Evolutionary conservation across 2,113 vertebrate genomes (phyloP).

Genomic region (Natator depressus): DNA sequence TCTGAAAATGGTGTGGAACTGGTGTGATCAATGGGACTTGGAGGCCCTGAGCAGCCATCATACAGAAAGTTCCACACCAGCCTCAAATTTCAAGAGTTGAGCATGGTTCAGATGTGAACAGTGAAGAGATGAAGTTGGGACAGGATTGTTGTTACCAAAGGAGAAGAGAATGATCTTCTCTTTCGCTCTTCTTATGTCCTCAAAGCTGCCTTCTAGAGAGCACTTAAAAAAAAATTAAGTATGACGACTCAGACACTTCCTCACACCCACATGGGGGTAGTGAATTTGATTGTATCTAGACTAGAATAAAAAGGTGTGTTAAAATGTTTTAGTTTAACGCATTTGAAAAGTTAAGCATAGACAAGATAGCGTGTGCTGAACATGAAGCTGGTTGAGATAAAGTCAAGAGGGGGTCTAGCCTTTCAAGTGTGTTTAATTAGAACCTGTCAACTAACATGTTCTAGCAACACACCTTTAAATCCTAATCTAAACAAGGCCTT

Average conservation of each 20-base stretch:
- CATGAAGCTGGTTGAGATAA: neutral
- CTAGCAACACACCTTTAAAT: neutral
- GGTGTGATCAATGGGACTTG: accelerated
- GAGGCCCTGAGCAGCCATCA: accelerated
- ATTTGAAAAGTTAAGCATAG: neutral
- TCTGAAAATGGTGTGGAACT: neutral
- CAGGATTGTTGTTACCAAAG: accelerated
- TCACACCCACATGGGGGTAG: neutral
- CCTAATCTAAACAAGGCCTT: neutral
- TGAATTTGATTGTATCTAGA: neutral
- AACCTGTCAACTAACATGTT: neutral
- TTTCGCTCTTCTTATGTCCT: accelerated
- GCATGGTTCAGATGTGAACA: neutral
- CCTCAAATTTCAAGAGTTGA: neutral
- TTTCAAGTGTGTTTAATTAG: neutral
- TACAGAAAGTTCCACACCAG: accelerated
- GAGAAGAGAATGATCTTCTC: accelerated
- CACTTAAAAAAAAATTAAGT: too few species aligned
- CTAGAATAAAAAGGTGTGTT: neutral
- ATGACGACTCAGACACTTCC: accelerated
- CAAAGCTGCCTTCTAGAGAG: neutral
- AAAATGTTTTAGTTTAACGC: neutral
- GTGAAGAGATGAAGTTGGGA: neutral
- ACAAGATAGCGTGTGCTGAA: neutral
- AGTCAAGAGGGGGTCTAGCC: neutral